A percentile compares a stretch with the other conserved stretches of the same genome.
phyloP scores from a whole-genome alignment of 2,888 invertebrate species.

The Cosmorhoe ocellata region DNA sequence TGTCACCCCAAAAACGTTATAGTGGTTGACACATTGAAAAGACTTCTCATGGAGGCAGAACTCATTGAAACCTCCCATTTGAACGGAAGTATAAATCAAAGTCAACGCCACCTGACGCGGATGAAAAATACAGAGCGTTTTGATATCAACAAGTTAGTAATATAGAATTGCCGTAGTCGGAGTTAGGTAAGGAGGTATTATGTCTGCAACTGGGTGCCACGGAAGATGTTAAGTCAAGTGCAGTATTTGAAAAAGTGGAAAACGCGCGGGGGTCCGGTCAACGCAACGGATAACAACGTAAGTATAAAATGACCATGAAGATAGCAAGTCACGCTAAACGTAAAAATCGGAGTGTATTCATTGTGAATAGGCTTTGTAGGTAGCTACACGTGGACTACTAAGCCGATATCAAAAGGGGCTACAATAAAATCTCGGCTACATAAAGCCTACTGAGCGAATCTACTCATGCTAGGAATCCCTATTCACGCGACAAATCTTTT shows the following conservation, averaged over 20 bases:
- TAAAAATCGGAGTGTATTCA: too few relatives aligned
- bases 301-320: too few relatives aligned
- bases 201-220: neutral
- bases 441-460: slow-evolving; percentile 2
- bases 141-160: slow-evolving; percentile 58
- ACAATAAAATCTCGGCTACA: slow-evolving; percentile 9
- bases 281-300: too few relatives aligned
- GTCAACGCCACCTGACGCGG: slow-evolving; percentile 69
- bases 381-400: too few relatives aligned
- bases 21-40: slow-evolving; percentile 26
- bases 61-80: slow-evolving; percentile 54
- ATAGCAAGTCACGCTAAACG: too few relatives aligned
- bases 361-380: too few relatives aligned
- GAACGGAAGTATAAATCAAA: slow-evolving; percentile 68
- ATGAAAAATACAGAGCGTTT: slow-evolving; percentile 64
- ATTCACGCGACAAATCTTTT: slow-evolving; percentile 55
- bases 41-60: slow-evolving; percentile 22
- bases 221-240: too few relatives aligned
- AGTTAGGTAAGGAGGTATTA: too few relatives aligned
- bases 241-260: too few relatives aligned
- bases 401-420: slow-evolving; percentile 8
- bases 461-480: slow-evolving; percentile 41
- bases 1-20: slow-evolving; percentile 10
- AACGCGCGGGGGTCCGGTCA: too few relatives aligned
- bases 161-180: slow-evolving; percentile 26